Conservation (phyloP, 2,113 vertebrate genomes). For the Podarcis muralis region DNA sequence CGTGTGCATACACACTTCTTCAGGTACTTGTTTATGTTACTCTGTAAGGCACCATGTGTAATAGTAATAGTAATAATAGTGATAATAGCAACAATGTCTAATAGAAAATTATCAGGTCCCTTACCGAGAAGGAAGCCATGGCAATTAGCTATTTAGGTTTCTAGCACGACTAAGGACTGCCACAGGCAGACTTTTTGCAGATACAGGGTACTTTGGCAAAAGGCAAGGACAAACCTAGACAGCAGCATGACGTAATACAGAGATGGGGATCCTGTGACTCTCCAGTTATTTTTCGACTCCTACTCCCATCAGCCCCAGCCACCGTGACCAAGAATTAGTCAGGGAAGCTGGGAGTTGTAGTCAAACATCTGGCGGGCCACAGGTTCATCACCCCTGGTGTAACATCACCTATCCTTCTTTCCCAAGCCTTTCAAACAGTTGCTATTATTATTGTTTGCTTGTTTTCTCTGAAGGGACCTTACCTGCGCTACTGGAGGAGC, state of each 20-base stretch:
- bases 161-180: background rate
- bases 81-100: too few relatives aligned
- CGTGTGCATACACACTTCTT: too few relatives aligned
- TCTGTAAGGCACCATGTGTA: too few relatives aligned
- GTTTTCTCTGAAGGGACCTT: background rate
- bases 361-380: too few relatives aligned
- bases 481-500: background rate
- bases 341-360: too few relatives aligned
- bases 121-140: background rate
- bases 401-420: background rate
- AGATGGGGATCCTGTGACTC: too few relatives aligned
- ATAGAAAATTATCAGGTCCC: background rate
- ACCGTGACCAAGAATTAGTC: too few relatives aligned
- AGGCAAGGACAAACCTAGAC: background rate
- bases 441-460: background rate
- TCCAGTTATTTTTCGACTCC: too few relatives aligned
- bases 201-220: background rate
- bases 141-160: background rate
- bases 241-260: background rate
- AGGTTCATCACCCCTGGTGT: background rate
- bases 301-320: too few relatives aligned
- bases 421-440: background rate
- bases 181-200: background rate
- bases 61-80: background rate
- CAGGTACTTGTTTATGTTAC: too few relatives aligned